A percentile compares a stretch with the other conserved stretches of the same genome.
Evolutionary conservation across 2,888 invertebrate genomes (phyloP).

Genomic region (Helobdella robusta): DNA sequence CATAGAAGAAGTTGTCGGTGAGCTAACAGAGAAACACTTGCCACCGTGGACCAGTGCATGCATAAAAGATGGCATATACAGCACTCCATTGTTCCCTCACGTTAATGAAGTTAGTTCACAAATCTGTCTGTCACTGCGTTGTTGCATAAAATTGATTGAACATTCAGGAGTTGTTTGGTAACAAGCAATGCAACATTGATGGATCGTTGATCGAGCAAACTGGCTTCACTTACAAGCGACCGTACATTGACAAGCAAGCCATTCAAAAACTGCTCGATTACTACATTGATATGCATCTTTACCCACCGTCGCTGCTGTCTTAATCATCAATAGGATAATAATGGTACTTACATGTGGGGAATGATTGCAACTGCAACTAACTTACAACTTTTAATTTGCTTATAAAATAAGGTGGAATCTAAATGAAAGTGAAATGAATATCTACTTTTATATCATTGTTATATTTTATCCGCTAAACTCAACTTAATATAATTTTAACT

Average conservation of each 20-base stretch:
- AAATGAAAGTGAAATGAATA: too few relatives aligned
- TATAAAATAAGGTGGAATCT: too few relatives aligned
- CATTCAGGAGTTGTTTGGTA: slow-evolving; percentile 64
- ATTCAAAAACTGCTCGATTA: slow-evolving; percentile 63
- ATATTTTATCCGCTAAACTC: too few relatives aligned
- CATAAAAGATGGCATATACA: slow-evolving; percentile 62
- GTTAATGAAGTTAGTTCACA: too few relatives aligned
- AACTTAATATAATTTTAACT: too few relatives aligned
- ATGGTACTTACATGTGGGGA: too few relatives aligned
- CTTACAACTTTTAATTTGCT: too few relatives aligned
- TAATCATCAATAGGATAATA: too few relatives aligned
- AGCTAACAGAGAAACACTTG: slow-evolving; percentile 86
- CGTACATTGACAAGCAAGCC: slow-evolving; percentile 57
- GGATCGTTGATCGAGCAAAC: slow-evolving; percentile 58
- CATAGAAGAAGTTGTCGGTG: slow-evolving; percentile 70
- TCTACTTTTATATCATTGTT: too few relatives aligned
- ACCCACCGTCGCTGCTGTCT: slow-evolving; percentile 54
- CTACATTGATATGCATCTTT: slow-evolving; percentile 70
- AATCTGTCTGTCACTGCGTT: slow-evolving; percentile 8
- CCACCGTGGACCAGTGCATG: slow-evolving; percentile 83
- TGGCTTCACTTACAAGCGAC: slow-evolving; percentile 58
- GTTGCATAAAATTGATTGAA: slow-evolving; percentile 19
- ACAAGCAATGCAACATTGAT: slow-evolving; percentile 69
- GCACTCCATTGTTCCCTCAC: slow-evolving; percentile 79
- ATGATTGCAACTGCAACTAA: too few relatives aligned